Conservation (phyloP, 2,113 vertebrate species). For the Neofelis nebulosa region DNA sequence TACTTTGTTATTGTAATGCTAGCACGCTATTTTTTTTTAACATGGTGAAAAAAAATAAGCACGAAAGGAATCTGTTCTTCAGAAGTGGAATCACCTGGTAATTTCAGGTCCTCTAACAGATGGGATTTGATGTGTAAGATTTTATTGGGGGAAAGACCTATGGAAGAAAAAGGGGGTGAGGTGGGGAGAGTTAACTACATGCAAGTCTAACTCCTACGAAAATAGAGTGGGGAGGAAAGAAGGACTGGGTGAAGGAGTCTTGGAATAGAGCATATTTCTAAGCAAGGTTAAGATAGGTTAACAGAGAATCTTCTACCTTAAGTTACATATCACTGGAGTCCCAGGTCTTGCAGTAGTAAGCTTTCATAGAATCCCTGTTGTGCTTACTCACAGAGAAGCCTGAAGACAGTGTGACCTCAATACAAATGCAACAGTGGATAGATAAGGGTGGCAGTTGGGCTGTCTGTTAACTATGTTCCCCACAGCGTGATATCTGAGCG, state of each 20-base stretch:
- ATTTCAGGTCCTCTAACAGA: background rate
- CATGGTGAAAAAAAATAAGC: background rate
- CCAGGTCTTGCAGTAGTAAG: background rate
- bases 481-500: background rate
- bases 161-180: background rate
- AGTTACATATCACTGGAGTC: background rate
- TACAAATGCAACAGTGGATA: background rate
- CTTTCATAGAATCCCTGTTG: background rate
- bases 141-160: background rate
- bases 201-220: background rate
- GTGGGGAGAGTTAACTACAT: too few species aligned
- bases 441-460: background rate
- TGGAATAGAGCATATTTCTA: background rate
- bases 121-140: background rate
- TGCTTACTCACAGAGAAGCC: background rate
- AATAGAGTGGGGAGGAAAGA: background rate
- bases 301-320: background rate
- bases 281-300: background rate
- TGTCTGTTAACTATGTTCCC: background rate
- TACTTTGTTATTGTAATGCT: background rate
- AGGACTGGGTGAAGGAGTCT: background rate
- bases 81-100: background rate
- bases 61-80: background rate
- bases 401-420: too few species aligned
- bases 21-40: background rate